Evolutionary conservation across 2,888 invertebrate genomes (phyloP).

Genomic region (Machimus atricapillus): DNA sequence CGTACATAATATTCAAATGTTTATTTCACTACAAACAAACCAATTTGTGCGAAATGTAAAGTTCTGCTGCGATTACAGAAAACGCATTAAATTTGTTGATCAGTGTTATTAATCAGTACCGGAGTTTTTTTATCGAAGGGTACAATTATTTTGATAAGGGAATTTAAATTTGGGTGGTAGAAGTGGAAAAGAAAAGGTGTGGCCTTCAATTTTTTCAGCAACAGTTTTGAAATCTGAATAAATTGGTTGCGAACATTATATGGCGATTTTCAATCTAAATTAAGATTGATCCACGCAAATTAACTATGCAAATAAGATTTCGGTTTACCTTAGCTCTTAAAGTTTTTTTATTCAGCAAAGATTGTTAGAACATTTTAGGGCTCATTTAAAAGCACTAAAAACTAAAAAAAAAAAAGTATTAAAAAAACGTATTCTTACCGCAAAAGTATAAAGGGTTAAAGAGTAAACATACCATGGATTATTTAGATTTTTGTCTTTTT

Average conservation of each 20-base stretch:
- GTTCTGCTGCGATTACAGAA: too few relatives aligned
- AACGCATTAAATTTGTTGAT: too few relatives aligned
- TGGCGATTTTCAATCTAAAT: not conserved
- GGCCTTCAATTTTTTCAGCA: too few relatives aligned
- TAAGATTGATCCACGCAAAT: not conserved
- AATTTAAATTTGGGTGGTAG: too few relatives aligned
- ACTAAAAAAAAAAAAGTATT: not conserved
- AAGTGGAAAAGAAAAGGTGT: too few relatives aligned
- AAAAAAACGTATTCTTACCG: slow-evolving; percentile 40
- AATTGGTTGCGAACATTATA: not conserved
- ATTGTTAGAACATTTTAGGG: not conserved
- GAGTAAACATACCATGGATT: slow-evolving; percentile 20
- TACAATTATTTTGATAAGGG: too few relatives aligned
- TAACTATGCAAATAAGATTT: not conserved
- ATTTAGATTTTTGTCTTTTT: slow-evolving; percentile 16
- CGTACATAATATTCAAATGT: too few relatives aligned
- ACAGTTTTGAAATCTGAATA: too few relatives aligned
- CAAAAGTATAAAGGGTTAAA: not conserved
- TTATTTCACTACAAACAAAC: too few relatives aligned
- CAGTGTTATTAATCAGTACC: too few relatives aligned
- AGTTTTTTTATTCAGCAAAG: not conserved
- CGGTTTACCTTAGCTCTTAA: not conserved
- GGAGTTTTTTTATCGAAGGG: too few relatives aligned
- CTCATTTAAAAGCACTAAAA: not conserved
- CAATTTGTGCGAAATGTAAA: too few relatives aligned